A percentile compares a stretch with the other conserved stretches of the same genome.
These are phyloP conservation scores for Dryadula phaetusa DNA, from an alignment of 2,888 invertebrate species.

Conservation along the genomic window DNA sequence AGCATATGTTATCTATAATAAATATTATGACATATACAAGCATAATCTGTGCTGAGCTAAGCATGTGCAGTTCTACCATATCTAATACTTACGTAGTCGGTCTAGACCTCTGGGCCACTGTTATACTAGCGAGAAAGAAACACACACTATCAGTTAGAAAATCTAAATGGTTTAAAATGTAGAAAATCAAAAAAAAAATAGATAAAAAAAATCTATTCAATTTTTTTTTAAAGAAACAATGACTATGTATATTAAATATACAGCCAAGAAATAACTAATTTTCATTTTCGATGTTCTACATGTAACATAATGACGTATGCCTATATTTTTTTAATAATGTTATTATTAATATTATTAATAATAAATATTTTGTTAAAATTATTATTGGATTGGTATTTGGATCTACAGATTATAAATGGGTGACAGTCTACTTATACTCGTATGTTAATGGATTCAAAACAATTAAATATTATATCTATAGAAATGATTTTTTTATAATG, in stretches of 20 bases:
- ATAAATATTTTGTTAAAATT: constrained; percentile 5
- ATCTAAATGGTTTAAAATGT: constrained; percentile 40
- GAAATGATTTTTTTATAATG: constrained; percentile 1
- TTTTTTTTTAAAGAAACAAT: not conserved
- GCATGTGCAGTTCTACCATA: constrained; percentile 51
- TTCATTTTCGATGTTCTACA: constrained; percentile 25
- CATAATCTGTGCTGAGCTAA: constrained; percentile 51
- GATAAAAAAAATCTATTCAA: too few relatives aligned
- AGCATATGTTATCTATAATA: constrained; percentile 8
- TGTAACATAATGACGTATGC: constrained; percentile 18
- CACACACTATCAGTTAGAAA: constrained; percentile 66
- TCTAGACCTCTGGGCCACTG: constrained; percentile 83
- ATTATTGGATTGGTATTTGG: not conserved
- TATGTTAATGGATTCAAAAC: constrained; percentile 15
- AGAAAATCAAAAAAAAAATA: constrained; percentile 29
- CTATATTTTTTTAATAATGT: constrained; percentile 8
- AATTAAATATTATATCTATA: not conserved
- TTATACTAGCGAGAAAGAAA: constrained; percentile 81
- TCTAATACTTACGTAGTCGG: constrained; percentile 80
- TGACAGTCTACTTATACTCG: constrained; percentile 19
- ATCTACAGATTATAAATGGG: constrained; percentile 2
- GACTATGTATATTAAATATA: not conserved
- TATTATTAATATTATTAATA: constrained; percentile 4
- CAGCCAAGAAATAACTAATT: constrained; percentile 1
- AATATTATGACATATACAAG: constrained; percentile 29